phyloP scores from a whole-genome alignment of 53 echinoderm and acorn worm genomes.

The Stichopus horrens region DNA sequence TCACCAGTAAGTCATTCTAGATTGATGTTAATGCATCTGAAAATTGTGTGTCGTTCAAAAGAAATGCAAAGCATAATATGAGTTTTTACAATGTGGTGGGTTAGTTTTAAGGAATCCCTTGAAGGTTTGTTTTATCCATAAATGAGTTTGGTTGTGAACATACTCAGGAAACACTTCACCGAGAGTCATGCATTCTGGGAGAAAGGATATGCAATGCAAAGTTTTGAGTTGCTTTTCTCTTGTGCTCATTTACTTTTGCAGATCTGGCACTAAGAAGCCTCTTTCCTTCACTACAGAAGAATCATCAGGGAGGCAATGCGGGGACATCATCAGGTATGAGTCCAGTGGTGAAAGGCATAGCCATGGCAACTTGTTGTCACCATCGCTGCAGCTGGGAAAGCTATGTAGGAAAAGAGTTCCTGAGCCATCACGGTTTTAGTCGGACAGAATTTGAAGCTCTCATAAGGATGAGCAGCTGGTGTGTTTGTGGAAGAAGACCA shows the following conservation, averaged over 20 bases:
- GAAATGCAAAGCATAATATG: too few relatives aligned
- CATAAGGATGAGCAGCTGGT: conserved; percentile 68
- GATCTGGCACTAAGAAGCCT: conserved; percentile 39
- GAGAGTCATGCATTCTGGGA: background rate
- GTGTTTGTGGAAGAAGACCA: conserved; percentile 51
- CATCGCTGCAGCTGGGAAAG: conserved; percentile 65
- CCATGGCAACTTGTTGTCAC: conserved; percentile 75
- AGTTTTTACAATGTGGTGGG: too few relatives aligned
- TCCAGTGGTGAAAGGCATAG: conserved; percentile 44
- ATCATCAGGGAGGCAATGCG: background rate
- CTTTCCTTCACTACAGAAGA: background rate
- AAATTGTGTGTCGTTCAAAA: too few relatives aligned
- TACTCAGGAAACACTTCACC: too few relatives aligned
- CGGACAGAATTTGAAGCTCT: conserved; percentile 55
- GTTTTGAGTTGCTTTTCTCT: background rate
- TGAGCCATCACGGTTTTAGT: conserved; percentile 36
- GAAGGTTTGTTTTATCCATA: too few relatives aligned
- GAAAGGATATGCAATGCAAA: too few relatives aligned
- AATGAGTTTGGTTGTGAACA: too few relatives aligned
- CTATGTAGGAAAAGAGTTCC: conserved; percentile 63
- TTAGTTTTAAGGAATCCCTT: too few relatives aligned
- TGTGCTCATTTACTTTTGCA: background rate
- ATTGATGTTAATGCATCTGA: too few relatives aligned
- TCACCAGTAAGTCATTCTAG: too few relatives aligned
- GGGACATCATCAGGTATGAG: background rate